Evolutionary conservation across 2,888 invertebrate species (phyloP), one percentile per base, ranked within the genome.

Genomic region (Volucella inanis): DNA sequence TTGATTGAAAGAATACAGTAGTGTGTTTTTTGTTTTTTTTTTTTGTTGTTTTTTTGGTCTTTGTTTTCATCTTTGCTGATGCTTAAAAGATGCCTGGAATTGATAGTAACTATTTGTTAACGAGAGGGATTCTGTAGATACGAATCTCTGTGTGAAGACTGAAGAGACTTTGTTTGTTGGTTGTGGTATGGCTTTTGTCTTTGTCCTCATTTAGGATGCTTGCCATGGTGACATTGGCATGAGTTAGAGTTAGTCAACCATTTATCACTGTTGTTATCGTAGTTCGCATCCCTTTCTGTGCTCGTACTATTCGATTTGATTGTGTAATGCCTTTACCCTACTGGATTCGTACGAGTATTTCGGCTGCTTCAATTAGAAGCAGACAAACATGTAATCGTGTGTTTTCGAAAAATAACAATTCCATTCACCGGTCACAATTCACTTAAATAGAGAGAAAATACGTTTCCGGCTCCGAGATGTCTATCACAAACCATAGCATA

Each of bases 41-140:
- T 39, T 39, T 15, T n/a, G n/a, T n/a, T n/a, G n/a, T n/a, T n/a
- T 14, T 50, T 39, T 62, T 43, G n/a, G 15, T 55, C 49, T 75
- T 84, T 84, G 64, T 75, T 76, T 80, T 61, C 77, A 77, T 85
- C 77, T 59, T 72, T 76, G 85, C 67, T 81, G 85, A 85, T 81
- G 72, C 76, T 85, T 85, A 76, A 81, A 77, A 85, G 85, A 85
- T 85, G 81, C 81, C 85, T 85, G 81, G 68, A 81, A 81, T 76
- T 81, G 85, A 85, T 85, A 85, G 81, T 77, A 77, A 81, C 85
- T 85, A 77, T 85, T 85, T 85, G 85, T 81, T 85, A 85, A 85
- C 81, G 81, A 85, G 85, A 81, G 75, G 85, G 76, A 85, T 81
- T 77, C 76, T 45, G 9, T 50, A 78, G 85, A 85, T 85, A 85